Base-by-base conservation (phyloP, 2,113 vertebrate species). In the Dromas ardeola region DNA sequence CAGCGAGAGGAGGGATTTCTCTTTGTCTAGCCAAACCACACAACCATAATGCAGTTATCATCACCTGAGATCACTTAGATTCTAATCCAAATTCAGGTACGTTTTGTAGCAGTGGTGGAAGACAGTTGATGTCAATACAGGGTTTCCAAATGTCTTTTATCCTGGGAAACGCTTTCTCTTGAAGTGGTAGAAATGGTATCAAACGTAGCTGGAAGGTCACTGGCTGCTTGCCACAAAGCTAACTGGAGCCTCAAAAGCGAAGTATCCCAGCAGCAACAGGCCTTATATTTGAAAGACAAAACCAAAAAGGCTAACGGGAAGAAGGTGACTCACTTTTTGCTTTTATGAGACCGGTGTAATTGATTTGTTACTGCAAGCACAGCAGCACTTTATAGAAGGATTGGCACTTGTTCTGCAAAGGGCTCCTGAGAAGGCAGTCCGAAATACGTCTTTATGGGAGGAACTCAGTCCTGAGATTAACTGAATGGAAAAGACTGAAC, bases 401-500 rank as follows among this genome's bases (percentile, higher is more conserved):
- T 86, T 88, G 73, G 76, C 26, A 5, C 15, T 80, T 30, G 34
- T 72, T 94, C 43, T 7, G 6, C 84, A 42, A n/a, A 84, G 23
- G 32, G 69, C 61, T 81, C 42, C 55, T 77, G 66, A 38, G 17
- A 16, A 59, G 26, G 43, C 59, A 58, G 42, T 15, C 61, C 0
- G 0, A 55, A 59, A 74, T 52, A 18, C 1, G 0, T 38, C 42
- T 55, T 63, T 5, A 9, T 12, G 43, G 66, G 45, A 80, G 50
- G 40, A 72, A 22, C 66, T 83, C 45, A 9, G 0, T n/a, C 76
- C 55, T 66, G 69, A 78, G 32, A 32, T 88, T 88, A 88, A 61
- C 50, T 26, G 58, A 70, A 45, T 2, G 4, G 43, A 82, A 76
- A 76, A 81, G 25, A 20, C 70, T 50, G 40, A 83, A 49, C 26